A percentile compares a stretch with the other conserved stretches of the same genome.
Conservation (phyloP, 2,888 invertebrate species). For the Bellardia bayeri region DNA sequence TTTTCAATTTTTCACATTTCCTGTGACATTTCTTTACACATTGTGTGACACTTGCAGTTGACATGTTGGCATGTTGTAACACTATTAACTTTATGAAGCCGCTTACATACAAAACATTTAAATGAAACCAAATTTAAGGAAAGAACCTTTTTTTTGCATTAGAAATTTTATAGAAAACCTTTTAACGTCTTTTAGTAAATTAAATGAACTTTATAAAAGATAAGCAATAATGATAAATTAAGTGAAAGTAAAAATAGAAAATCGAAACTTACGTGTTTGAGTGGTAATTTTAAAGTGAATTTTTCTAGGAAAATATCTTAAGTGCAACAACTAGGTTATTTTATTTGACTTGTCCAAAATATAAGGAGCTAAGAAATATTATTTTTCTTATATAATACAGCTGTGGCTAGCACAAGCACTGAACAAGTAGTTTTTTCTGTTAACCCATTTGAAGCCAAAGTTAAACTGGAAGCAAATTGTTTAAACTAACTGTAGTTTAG, state of each 20-base stretch:
- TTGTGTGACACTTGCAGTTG: slow-evolving; percentile 33
- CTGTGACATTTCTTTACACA: slow-evolving; percentile 6
- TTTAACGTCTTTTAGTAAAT: not conserved
- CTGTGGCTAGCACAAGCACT: too few relatives aligned
- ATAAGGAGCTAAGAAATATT: too few relatives aligned
- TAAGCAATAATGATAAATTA: not conserved
- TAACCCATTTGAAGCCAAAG: too few relatives aligned
- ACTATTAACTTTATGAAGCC: slow-evolving; percentile 42
- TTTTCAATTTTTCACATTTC: not conserved
- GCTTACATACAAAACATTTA: not conserved
- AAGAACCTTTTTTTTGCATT: too few relatives aligned
- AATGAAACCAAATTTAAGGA: not conserved
- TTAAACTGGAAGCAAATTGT: too few relatives aligned
- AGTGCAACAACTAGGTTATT: too few relatives aligned
- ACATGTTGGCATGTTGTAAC: slow-evolving; percentile 50
- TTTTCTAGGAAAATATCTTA: too few relatives aligned
- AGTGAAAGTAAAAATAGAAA: not conserved
- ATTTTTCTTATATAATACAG: too few relatives aligned
- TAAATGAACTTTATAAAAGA: not conserved
- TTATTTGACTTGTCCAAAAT: too few relatives aligned
- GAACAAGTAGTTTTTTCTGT: too few relatives aligned
- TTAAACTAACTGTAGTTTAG: too few relatives aligned
- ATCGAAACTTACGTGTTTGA: slow-evolving; percentile 11
- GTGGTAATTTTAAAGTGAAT: not conserved
- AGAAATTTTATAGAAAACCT: too few relatives aligned